These are phyloP conservation scores for Nomada goodeniana DNA, from an alignment of 2,888 invertebrate genomes.

Conservation along the genomic window DNA sequence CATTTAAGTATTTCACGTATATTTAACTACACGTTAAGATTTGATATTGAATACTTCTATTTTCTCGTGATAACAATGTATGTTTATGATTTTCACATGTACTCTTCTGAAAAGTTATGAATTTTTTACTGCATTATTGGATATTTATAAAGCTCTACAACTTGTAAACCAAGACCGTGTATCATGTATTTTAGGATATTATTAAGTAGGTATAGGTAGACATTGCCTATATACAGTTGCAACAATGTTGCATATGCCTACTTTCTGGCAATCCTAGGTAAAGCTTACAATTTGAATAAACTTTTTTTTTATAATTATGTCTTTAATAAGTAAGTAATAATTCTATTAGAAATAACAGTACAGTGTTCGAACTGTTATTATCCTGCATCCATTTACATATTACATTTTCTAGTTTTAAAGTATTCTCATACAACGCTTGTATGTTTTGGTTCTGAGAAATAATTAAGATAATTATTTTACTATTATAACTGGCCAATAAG, in stretches of 20 bases:
- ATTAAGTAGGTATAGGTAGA: constrained; percentile 75
- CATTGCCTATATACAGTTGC: constrained; percentile 76
- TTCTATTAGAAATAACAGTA: constrained; percentile 73
- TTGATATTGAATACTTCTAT: constrained; percentile 15
- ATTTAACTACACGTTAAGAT: neutral
- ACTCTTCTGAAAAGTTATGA: neutral
- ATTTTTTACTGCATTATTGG: constrained; percentile 21
- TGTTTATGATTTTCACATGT: neutral
- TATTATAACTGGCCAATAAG: constrained; percentile 89
- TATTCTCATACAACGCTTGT: constrained; percentile 70
- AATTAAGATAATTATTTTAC: constrained; percentile 78
- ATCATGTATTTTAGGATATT: constrained; percentile 73
- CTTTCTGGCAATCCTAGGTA: constrained; percentile 74
- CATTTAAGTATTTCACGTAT: constrained; percentile 2
- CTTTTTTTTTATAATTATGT: constrained; percentile 75
- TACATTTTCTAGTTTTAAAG: constrained; percentile 67
- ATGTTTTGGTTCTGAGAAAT: constrained; percentile 80
- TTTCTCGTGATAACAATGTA: neutral
- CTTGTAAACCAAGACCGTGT: constrained; percentile 69
- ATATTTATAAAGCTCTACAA: constrained; percentile 62
- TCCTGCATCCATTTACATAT: constrained; percentile 69
- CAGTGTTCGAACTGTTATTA: constrained; percentile 63
- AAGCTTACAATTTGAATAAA: constrained; percentile 76
- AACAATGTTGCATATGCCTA: constrained; percentile 69
- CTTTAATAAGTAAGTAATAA: constrained; percentile 76